Percentiles rank a stretch among this genome's conserved stretches.
phyloP scores from a whole-genome alignment of 2,797 vertebrate genomes.

The Poecilia picta region DNA sequence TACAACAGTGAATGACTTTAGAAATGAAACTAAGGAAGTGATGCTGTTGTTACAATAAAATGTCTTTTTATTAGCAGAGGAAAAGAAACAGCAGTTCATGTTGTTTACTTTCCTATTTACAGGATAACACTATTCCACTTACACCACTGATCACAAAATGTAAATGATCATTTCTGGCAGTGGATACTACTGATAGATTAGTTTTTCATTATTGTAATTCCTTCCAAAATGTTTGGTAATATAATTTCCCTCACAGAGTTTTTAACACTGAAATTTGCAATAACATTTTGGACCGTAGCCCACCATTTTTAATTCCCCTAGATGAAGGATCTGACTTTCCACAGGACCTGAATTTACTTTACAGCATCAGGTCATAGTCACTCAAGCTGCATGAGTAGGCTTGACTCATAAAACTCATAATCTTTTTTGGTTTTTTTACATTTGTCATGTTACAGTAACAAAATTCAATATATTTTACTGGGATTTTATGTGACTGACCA shows the following conservation, averaged over 20 bases:
- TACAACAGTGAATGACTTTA: conserved; percentile 22
- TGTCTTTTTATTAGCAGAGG: conserved; percentile 65
- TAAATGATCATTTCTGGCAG: conserved; percentile 21
- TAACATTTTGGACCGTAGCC: conserved; percentile 67
- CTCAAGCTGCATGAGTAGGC: conserved; percentile 5
- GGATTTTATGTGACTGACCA: neutral
- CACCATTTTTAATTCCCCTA: conserved; percentile 42
- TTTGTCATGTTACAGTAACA: neutral
- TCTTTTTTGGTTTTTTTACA: neutral
- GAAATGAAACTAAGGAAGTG: conserved; percentile 67
- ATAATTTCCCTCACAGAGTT: conserved; percentile 13
- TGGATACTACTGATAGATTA: conserved; percentile 37
- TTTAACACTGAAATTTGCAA: conserved; percentile 21
- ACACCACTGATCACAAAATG: conserved; percentile 43
- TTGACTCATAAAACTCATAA: neutral
- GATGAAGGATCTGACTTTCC: conserved; percentile 45
- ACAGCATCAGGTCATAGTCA: conserved; percentile 39
- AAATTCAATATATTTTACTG: neutral
- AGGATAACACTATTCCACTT: conserved; percentile 26
- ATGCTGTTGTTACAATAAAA: conserved; percentile 57
- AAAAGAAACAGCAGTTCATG: conserved; percentile 36
- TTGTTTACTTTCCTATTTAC: conserved; percentile 34
- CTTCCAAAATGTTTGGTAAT: conserved; percentile 29
- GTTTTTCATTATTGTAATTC: conserved; percentile 37
- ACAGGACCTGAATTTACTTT: conserved; percentile 52